These are phyloP conservation scores for Chloroceryle amazona DNA, from an alignment of 2,797 vertebrate genomes.

Conservation along the genomic window DNA sequence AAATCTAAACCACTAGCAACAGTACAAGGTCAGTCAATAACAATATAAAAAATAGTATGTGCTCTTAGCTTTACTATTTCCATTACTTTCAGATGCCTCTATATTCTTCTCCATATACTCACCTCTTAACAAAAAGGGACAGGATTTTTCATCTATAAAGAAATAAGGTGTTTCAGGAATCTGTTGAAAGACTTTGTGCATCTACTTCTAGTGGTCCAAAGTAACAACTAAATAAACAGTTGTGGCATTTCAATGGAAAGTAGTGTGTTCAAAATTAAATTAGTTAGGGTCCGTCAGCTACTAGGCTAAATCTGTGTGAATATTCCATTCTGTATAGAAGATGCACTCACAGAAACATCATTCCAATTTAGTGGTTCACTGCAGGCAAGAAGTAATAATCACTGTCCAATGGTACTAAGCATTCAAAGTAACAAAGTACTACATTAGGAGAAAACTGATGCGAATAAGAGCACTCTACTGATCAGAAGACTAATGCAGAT, in stretches of 20 bases:
- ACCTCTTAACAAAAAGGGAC: neutral
- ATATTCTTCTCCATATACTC: neutral
- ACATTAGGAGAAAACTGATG: neutral
- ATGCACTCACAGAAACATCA: neutral
- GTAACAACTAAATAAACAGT: neutral
- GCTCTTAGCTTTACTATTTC: neutral
- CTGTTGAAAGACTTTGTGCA: neutral
- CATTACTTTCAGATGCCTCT: neutral
- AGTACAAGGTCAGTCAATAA: neutral
- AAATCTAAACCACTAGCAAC: neutral
- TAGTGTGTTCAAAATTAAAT: neutral
- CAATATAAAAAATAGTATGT: neutral
- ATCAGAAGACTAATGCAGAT: neutral
- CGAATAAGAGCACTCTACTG: neutral
- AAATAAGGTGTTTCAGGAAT: neutral
- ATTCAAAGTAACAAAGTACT: neutral
- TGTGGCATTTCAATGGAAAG: neutral
- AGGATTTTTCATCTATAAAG: neutral
- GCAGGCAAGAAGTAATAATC: neutral
- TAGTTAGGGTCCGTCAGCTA: neutral
- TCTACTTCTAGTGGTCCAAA: neutral
- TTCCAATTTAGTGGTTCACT: neutral
- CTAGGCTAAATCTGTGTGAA: neutral
- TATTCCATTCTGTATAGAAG: neutral
- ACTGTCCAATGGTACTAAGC: neutral